Conservation (phyloP, 2,113 vertebrate genomes). For the Alaudala cheleensis region DNA sequence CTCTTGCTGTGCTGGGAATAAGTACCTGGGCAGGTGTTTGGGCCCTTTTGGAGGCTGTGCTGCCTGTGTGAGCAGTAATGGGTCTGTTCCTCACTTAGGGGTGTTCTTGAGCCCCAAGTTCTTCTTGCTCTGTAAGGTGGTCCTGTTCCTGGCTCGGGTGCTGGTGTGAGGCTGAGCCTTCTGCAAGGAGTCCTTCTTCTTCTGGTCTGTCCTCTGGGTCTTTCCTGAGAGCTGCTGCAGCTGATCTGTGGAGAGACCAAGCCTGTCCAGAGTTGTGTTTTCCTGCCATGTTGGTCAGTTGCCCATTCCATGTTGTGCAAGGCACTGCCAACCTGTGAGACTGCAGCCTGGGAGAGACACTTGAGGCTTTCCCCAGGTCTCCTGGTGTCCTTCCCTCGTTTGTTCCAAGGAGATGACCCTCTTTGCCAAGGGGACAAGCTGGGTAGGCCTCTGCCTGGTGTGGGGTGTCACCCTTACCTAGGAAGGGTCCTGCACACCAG, state of each 20-base stretch:
- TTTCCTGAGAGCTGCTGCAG: neutral
- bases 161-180: neutral
- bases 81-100: neutral
- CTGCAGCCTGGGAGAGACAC: neutral
- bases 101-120: neutral
- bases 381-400: neutral
- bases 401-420: neutral
- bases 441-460: neutral
- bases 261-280: neutral
- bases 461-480: neutral
- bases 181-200: neutral
- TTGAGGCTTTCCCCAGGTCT: neutral
- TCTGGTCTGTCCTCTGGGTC: neutral
- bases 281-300: neutral
- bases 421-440: neutral
- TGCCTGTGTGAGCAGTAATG: neutral
- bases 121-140: neutral
- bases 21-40: neutral
- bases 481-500: neutral
- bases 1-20: neutral
- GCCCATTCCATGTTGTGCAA: neutral
- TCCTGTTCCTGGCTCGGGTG: neutral
- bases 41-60: neutral
- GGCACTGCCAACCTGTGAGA: neutral
- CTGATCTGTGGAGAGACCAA: neutral